A percentile compares a stretch with the other conserved stretches of the same genome.
Conservation (phyloP, 2,888 invertebrate genomes). For the Trachelus stipa region DNA sequence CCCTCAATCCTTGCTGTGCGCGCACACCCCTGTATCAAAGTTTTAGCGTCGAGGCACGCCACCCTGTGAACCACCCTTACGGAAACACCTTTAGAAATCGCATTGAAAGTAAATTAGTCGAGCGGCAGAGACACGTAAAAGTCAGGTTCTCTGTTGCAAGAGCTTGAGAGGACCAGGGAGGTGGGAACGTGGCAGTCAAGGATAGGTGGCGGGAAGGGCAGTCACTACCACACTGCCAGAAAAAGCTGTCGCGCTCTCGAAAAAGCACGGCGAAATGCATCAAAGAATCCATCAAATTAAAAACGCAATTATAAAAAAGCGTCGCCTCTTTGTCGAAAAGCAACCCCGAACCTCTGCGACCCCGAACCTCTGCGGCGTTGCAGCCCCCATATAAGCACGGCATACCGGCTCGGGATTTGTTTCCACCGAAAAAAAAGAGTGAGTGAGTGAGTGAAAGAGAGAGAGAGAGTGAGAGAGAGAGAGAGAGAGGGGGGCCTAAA, state of each 20-base stretch:
- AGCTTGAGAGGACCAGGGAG: conserved; percentile 2
- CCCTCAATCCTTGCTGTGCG: neutral
- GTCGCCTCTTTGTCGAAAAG: conserved; percentile 59
- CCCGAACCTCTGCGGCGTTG: conserved; percentile 21
- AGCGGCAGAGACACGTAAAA: conserved; percentile 9
- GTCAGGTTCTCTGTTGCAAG: conserved; percentile 4
- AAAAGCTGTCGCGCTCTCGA: conserved; percentile 37
- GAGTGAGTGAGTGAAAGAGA: no score
- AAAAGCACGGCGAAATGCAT: conserved; percentile 50
- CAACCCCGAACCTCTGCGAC: conserved; percentile 33
- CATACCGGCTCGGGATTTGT: neutral
- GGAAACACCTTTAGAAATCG: conserved; percentile 34
- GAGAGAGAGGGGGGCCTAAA: conserved; percentile 14
- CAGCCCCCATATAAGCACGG: conserved; percentile 15
- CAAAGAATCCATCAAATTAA: conserved; percentile 65
- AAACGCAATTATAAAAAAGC: conserved; percentile 65
- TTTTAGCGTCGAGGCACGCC: neutral
- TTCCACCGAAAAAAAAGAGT: neutral
- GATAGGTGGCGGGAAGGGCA: neutral
- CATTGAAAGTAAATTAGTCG: conserved; percentile 52
- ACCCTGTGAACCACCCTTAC: conserved; percentile 26
- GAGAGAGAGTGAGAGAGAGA: no score
- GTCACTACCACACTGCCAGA: conserved; percentile 28
- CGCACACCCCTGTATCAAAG: neutral
- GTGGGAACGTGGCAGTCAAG: neutral